Evolutionary conservation across 2,113 vertebrate genomes (phyloP), one percentile per base, ranked within the genome.

Genomic region (Psittacula cyanocephala): DNA sequence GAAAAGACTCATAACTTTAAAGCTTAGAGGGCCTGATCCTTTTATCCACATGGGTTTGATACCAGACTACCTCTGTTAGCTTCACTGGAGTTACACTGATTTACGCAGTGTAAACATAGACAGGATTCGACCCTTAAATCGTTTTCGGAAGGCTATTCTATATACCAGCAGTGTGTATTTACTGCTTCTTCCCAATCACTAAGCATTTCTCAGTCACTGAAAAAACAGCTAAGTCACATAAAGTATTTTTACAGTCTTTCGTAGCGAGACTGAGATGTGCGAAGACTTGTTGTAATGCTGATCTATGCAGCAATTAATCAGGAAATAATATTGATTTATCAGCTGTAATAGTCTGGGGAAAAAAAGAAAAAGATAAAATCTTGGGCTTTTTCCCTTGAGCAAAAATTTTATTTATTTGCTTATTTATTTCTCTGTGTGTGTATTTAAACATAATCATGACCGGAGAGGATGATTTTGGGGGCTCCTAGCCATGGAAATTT

Each of bases 1-100:
- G 88, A 93, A 97, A 95, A 96, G 95, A 96, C 78, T 93, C 88
- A 81, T 96, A 96, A 96, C 93, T 94, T 96, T 92, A 93, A 86
- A 90, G 86, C 88, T 95, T 95, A 95, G 81, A 60, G 93, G 82
- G 80, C 91, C 93, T 88, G 91, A 96, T 97, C 92, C 91, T 96
- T 96, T 97, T 94, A 97, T 92, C 91, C 14, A 17, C 4, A 10
- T 65, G 91, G 70, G 86, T 87, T 95, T 91, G 94, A 93, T 93
- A 91, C 91, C 92, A 76, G 70, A 2, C 86, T 79, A 78, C 88
- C 57, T 78, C 83, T 86, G 94, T 91, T 93, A 88, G 92, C 96
- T 91, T 91, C 44, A 65, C 80, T 89, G 92, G 74, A 67, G 86
- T 95, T 96, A 80, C 88, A 91, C 96, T 91, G 93, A 93, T 96